Conservation (phyloP, 1,140 invertebrate species). For the Asbolus verrucosus region DNA sequence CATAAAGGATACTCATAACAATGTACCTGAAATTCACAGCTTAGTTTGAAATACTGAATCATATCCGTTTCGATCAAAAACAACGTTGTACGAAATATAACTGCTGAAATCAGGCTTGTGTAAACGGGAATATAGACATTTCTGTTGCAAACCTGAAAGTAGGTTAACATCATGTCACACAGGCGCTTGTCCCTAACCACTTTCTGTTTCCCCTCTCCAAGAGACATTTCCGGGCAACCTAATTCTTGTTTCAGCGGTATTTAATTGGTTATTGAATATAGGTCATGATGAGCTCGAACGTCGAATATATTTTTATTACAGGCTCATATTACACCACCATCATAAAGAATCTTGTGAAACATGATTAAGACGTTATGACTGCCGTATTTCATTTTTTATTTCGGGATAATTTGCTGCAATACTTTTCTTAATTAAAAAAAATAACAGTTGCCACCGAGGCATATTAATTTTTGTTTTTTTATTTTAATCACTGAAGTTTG, state of each 20-base stretch:
- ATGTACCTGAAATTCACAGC: too few relatives aligned
- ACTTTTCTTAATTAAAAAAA: too few relatives aligned
- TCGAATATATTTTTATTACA: slow-evolving; percentile 22
- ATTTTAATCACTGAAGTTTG: too few relatives aligned
- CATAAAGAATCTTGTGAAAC: too few relatives aligned
- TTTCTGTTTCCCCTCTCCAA: slow-evolving; percentile 42
- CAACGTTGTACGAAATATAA: too few relatives aligned
- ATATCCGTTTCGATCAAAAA: too few relatives aligned
- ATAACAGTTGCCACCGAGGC: too few relatives aligned
- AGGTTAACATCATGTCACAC: slow-evolving; percentile 51
- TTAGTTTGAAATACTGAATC: too few relatives aligned
- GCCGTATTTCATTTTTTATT: background rate
- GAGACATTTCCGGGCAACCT: slow-evolving; percentile 51
- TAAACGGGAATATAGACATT: slow-evolving; percentile 28
- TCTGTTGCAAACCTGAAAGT: slow-evolving; percentile 47
- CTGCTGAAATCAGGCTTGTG: background rate
- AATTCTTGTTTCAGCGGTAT: slow-evolving; percentile 48
- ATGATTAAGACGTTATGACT: slow-evolving; percentile 13
- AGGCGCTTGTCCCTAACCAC: slow-evolving; percentile 43
- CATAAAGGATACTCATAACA: too few relatives aligned
- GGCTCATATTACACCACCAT: too few relatives aligned
- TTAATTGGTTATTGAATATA: slow-evolving; percentile 56
- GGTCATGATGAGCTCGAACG: slow-evolving; percentile 48
- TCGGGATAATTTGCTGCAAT: too few relatives aligned
- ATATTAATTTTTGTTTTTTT: too few relatives aligned